These are phyloP conservation scores for Psilopogon haemacephalus DNA, from an alignment of 2,113 vertebrate genomes.

Conservation along the genomic window DNA sequence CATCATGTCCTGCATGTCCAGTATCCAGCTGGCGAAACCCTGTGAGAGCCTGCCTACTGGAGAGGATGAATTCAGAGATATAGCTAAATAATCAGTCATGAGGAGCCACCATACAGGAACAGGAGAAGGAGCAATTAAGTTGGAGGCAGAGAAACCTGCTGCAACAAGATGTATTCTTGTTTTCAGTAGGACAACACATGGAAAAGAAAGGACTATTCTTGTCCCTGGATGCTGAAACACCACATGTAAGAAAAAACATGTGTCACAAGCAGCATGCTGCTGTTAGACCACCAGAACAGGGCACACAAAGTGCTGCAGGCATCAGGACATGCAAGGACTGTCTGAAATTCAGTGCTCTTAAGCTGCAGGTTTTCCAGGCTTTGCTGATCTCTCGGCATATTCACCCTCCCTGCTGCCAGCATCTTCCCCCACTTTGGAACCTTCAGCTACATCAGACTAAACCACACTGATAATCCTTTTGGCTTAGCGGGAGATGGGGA, in stretches of 20 bases:
- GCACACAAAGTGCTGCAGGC: rapidly evolving
- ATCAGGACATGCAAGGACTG: rapidly evolving
- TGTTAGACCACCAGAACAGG: neutral
- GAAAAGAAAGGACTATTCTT: neutral
- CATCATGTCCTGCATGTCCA: neutral
- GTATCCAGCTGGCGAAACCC: neutral
- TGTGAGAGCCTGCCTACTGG: neutral
- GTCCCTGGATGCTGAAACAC: too few relatives aligned
- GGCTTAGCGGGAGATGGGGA: neutral
- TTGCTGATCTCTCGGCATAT: neutral
- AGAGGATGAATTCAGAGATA: neutral
- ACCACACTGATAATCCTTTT: neutral
- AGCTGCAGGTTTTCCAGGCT: neutral
- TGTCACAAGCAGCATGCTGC: neutral
- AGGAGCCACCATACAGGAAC: rapidly evolving
- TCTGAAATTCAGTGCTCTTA: neutral
- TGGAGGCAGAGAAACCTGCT: neutral
- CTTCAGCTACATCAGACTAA: neutral
- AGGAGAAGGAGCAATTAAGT: neutral
- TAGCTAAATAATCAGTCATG: neutral
- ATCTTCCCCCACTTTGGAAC: neutral
- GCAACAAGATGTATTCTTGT: neutral
- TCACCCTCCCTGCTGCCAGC: neutral
- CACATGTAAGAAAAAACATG: rapidly evolving
- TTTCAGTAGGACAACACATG: neutral